These are phyloP conservation scores for Halictus rubicundus DNA, from an alignment of 1,140 invertebrate species.

Conservation along the genomic window DNA sequence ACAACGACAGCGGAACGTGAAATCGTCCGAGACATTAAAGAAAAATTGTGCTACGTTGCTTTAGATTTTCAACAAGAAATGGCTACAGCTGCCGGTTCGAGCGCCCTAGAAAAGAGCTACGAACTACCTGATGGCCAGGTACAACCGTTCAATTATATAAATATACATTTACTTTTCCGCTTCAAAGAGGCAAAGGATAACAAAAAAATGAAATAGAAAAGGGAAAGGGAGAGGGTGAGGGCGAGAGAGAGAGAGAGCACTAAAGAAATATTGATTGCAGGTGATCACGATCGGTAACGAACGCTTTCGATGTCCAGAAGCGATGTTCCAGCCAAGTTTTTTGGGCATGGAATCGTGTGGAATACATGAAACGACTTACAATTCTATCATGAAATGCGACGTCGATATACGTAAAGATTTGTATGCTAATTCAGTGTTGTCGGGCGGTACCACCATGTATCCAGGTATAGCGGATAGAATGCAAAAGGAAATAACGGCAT, in stretches of 20 bases:
- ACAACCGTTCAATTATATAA: neutral
- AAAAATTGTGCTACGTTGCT: conserved; percentile 92
- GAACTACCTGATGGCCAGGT: conserved; percentile 94
- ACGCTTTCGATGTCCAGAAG: conserved; percentile 96
- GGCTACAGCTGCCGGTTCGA: conserved; percentile 90
- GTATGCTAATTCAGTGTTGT: conserved; percentile 95
- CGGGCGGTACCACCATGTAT: conserved; percentile 91
- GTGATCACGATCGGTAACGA: conserved; percentile 96
- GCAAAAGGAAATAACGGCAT: conserved; percentile 93
- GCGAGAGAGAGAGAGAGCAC: too few species aligned
- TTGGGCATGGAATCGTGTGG: conserved; percentile 95
- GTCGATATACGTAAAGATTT: conserved; percentile 95
- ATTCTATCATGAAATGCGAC: conserved; percentile 97
- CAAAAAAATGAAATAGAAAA: too few species aligned
- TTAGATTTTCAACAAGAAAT: conserved; percentile 93
- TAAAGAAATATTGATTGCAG: conserved; percentile 59
- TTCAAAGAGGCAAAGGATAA: too few species aligned
- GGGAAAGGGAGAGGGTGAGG: too few species aligned
- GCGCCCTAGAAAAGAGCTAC: conserved; percentile 92
- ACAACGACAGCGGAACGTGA: conserved; percentile 89
- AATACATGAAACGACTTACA: conserved; percentile 96
- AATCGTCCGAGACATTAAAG: conserved; percentile 93
- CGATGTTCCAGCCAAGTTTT: conserved; percentile 95
- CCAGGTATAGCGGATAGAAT: conserved; percentile 91
- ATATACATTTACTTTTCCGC: too few species aligned